Evolutionary conservation across 2,113 vertebrate species (phyloP).

Genomic region (Podarcis cretensis): DNA sequence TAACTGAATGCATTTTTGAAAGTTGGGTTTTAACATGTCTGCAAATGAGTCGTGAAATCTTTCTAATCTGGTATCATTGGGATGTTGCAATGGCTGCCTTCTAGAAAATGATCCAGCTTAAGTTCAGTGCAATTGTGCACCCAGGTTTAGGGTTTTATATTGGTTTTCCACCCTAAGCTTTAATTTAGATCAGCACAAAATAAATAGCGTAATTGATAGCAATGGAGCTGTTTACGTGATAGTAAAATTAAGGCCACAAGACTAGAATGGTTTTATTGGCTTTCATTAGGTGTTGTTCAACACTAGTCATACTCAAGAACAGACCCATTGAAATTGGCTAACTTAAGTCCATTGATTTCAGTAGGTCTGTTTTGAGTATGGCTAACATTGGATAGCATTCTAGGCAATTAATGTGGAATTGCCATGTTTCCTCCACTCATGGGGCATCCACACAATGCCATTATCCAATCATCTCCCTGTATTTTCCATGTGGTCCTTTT

Average conservation of each 20-base stretch:
- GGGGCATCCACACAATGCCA: neutral
- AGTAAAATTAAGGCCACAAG: neutral
- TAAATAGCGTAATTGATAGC: neutral
- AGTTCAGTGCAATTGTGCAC: neutral
- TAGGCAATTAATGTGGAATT: neutral
- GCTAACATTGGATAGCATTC: too few species aligned
- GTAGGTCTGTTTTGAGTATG: too few species aligned
- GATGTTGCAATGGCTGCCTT: neutral
- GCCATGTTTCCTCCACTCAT: neutral
- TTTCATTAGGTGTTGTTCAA: neutral
- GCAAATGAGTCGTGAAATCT: neutral
- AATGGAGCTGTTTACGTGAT: neutral
- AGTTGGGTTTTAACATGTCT: slow-evolving; percentile 26
- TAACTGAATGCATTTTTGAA: slow-evolving; percentile 11
- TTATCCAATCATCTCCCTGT: neutral
- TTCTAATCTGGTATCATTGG: neutral
- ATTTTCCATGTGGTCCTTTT: neutral
- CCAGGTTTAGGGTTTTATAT: neutral
- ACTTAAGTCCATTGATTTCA: too few species aligned
- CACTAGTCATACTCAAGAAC: too few species aligned
- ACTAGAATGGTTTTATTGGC: neutral
- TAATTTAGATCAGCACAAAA: neutral
- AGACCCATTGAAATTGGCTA: too few species aligned
- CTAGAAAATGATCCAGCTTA: neutral
- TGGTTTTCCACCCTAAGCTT: neutral